These are phyloP conservation scores for Trigoniulus corallinus DNA, from an alignment of 1,140 invertebrate species.

Conservation along the genomic window DNA sequence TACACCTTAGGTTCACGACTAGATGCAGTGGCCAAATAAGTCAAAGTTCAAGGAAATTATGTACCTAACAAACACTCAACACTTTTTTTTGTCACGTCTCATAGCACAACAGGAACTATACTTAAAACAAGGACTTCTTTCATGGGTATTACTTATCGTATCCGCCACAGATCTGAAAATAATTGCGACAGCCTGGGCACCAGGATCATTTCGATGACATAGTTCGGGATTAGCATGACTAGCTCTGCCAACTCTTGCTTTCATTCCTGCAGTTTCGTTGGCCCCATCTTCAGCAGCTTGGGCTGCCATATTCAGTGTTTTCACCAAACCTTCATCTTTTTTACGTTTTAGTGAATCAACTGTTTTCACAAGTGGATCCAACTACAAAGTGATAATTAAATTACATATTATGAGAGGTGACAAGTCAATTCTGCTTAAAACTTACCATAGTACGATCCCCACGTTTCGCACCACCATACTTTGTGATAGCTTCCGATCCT, in stretches of 20 bases:
- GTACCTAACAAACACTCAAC: too few relatives aligned
- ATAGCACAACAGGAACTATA: too few relatives aligned
- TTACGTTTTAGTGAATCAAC: neutral
- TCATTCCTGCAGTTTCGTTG: conserved; percentile 23
- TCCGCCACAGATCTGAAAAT: conserved; percentile 25
- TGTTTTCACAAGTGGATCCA: neutral
- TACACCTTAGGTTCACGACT: too few relatives aligned
- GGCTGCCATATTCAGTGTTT: neutral
- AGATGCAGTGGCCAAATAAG: too few relatives aligned
- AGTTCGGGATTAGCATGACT: conserved; percentile 26
- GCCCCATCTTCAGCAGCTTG: conserved; percentile 12
- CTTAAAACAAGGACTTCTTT: too few relatives aligned
- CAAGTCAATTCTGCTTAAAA: too few relatives aligned
- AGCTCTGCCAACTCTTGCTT: conserved; percentile 27
- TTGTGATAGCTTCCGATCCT: conserved; percentile 40
- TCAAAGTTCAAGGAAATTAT: too few relatives aligned
- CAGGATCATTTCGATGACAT: conserved; percentile 25
- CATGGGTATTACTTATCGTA: too few relatives aligned
- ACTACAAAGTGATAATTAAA: neutral
- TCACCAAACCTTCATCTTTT: neutral
- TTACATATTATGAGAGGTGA: too few relatives aligned
- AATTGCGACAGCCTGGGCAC: conserved; percentile 25
- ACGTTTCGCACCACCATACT: conserved; percentile 50
- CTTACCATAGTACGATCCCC: conserved; percentile 57
- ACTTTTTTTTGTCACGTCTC: too few relatives aligned